phyloP scores from a whole-genome alignment of 2,797 vertebrate species.

The Rhadinocentrus ornatus region DNA sequence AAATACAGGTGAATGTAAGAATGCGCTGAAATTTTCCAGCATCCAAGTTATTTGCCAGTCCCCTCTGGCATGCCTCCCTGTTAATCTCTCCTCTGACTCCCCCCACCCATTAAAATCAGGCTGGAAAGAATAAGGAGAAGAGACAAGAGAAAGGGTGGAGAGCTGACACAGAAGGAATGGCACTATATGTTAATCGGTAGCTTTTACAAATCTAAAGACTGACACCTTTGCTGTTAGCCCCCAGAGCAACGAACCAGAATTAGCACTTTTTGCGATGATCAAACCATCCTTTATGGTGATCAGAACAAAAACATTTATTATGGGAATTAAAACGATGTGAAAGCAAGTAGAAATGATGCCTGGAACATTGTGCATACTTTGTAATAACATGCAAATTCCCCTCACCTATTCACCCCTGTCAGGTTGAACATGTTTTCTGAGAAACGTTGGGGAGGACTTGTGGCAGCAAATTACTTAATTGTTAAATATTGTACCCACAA shows the following conservation, averaged over 20 bases:
- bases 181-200: slow-evolving; percentile 56
- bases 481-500: slow-evolving; percentile 58
- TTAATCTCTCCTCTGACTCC: slow-evolving; percentile 44
- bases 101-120: slow-evolving; percentile 43
- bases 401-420: slow-evolving; percentile 75
- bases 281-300: slow-evolving; percentile 12
- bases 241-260: slow-evolving; percentile 7
- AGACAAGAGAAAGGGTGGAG: slow-evolving; percentile 25
- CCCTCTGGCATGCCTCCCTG: slow-evolving; percentile 56
- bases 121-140: slow-evolving; percentile 41
- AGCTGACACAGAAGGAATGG: slow-evolving; percentile 15
- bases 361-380: slow-evolving; percentile 43
- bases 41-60: slow-evolving; percentile 53
- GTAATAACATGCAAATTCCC: slow-evolving; percentile 72
- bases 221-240: not conserved
- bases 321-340: slow-evolving; percentile 6
- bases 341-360: slow-evolving; percentile 40
- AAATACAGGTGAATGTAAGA: slow-evolving; percentile 59
- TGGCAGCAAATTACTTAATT: slow-evolving; percentile 42
- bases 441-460: slow-evolving; percentile 47
- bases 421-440: slow-evolving; percentile 62
- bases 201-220: not conserved
- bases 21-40: slow-evolving; percentile 49
- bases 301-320: slow-evolving; percentile 26
- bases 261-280: not conserved